phyloP scores from a whole-genome alignment of 2,888 invertebrate genomes.

The Andrena flavipes region DNA sequence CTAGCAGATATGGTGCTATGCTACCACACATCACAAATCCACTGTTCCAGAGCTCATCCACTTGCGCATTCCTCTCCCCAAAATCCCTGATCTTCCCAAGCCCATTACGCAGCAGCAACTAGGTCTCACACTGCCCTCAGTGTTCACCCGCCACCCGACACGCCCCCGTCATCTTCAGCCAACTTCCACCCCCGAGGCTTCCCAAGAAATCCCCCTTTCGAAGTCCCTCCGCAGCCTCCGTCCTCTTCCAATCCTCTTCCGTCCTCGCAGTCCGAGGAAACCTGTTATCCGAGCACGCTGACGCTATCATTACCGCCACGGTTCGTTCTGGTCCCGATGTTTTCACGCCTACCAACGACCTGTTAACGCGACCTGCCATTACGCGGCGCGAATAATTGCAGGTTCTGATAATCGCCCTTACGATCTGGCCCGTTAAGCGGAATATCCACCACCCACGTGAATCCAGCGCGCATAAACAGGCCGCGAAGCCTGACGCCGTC shows the following conservation, averaged over 20 bases:
- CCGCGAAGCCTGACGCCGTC: not conserved
- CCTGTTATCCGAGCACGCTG: conserved; percentile 27
- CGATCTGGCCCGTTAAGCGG: conserved; percentile 12
- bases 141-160: not conserved
- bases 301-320: conserved; percentile 39
- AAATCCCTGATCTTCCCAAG: not conserved
- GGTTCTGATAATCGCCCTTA: not conserved
- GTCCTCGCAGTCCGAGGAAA: not conserved
- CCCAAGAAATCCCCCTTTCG: not conserved
- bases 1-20: too few relatives aligned
- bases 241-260: not conserved
- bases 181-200: not conserved
- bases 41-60: too few relatives aligned
- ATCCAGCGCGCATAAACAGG: conserved; percentile 11
- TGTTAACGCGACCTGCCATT: conserved; percentile 45
- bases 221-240: not conserved
- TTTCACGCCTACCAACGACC: conserved; percentile 51
- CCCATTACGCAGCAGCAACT: not conserved
- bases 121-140: too few relatives aligned
- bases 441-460: conserved; percentile 26
- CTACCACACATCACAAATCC: too few relatives aligned
- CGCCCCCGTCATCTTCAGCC: not conserved
- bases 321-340: conserved; percentile 44
- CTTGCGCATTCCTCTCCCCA: not conserved
- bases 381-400: conserved; percentile 43